Evolutionary conservation across 2,113 vertebrate species (phyloP), one percentile per base, ranked within the genome.

Genomic region (Thinocorus orbignyianus): DNA sequence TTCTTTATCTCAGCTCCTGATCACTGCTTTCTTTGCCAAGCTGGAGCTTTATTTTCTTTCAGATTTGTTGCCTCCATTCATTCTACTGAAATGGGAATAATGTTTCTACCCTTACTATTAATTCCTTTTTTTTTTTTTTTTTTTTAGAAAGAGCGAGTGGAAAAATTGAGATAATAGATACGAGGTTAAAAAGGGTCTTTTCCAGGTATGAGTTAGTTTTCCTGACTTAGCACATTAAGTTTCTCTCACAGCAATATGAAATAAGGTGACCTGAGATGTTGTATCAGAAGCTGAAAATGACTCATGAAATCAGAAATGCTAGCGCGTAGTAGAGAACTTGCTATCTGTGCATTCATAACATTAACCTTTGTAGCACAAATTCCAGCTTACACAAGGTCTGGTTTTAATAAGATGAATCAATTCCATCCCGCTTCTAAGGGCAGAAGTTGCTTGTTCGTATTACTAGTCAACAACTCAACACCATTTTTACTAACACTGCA

Each of bases 401-500:
- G 81, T 98, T 97, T 95, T 97, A 97, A 97, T 98, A 97, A 98
- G 81, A 77, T 80, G 94, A 97, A 97, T 97, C 96, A 98, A 93
- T 97, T 97, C 96, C 94, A 96, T 91, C 90, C 86, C 51, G 61
- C 66, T 97, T 91, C 78, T 87, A 92, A 95, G 92, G 95, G 91
- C 95, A 97, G 90, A 87, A 93, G 93, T 95, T 90, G 55, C 95
- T 98, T 96, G 89, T 97, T 98, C 96, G 5, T 74, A 86, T 96
- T 94, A 97, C 93, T 91, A 98, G 95, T 98, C 97, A 98, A 97
- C 96, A 97, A 94, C 95, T 98, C 97, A 97, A 97, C 95, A 97
- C 94, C 96, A 85, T 96, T 90, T 95, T 97, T 87, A 93, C 78
- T 85, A 87, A 94, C 65, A 72, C 86, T 94, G 72, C 54, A 91